Conservation (phyloP, 92 coral and sea anemone genomes). For the Actinostola sp. region DNA sequence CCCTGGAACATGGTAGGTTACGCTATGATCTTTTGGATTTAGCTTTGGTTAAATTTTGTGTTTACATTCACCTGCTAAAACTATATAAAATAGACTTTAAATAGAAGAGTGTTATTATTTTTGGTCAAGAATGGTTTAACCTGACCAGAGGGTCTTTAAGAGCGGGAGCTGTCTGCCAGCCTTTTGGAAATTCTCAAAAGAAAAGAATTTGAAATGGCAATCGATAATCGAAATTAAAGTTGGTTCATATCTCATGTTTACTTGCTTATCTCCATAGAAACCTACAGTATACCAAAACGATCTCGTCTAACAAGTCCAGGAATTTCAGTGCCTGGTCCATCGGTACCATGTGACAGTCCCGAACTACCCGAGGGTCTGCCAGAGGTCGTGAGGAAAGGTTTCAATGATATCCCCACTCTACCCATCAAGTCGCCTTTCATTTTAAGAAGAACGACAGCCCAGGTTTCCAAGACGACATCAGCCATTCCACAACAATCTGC, state of each 20-base stretch:
- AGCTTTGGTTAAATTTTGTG: no score
- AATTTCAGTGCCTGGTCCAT: conserved; percentile 38
- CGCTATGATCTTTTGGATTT: no score
- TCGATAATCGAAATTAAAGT: no score
- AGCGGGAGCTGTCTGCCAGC: no score
- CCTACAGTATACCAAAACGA: conserved; percentile 48
- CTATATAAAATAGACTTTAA: no score
- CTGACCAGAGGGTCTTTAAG: no score
- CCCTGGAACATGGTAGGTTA: background rate
- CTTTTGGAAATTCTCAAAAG: no score
- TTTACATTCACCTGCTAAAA: no score
- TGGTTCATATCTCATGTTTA: background rate
- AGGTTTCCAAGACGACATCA: conserved; percentile 17
- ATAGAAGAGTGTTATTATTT: no score
- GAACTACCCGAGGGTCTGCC: conserved; percentile 58
- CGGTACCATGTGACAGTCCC: background rate
- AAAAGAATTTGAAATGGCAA: no score
- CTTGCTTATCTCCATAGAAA: conserved; percentile 14
- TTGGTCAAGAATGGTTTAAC: no score
- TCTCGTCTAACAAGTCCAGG: conserved; percentile 50
- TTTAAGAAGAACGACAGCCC: conserved; percentile 69
- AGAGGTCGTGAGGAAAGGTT: conserved; percentile 73
- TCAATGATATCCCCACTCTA: conserved; percentile 61
- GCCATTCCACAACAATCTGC: conserved; percentile 1
- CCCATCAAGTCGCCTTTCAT: conserved; percentile 71